Evolutionary conservation across 2,888 invertebrate genomes (phyloP).

Genomic region (Drosophila ustulata): DNA sequence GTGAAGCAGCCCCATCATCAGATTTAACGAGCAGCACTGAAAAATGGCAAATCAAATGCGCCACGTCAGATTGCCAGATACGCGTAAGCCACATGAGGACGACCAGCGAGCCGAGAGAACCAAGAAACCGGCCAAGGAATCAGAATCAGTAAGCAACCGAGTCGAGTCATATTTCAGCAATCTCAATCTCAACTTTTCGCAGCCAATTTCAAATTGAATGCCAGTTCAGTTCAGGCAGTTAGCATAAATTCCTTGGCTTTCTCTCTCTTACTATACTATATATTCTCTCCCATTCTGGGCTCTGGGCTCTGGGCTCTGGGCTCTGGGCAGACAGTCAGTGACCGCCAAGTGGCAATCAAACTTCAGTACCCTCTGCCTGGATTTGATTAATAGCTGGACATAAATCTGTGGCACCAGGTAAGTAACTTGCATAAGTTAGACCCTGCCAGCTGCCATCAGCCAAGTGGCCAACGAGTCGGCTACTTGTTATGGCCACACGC

Average conservation of each 20-base stretch:
- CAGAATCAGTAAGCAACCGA: neutral
- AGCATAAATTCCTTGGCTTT: slow-evolving; percentile 56
- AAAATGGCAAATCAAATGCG: slow-evolving; percentile 46
- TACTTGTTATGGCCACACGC: slow-evolving; percentile 57
- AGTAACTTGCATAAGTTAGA: slow-evolving; percentile 72
- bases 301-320: neutral
- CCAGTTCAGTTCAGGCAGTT: slow-evolving; percentile 55
- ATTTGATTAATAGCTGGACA: slow-evolving; percentile 70
- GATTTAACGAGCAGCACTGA: slow-evolving; percentile 34
- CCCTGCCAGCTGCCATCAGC: slow-evolving; percentile 22
- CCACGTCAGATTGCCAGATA: slow-evolving; percentile 21
- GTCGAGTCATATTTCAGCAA: slow-evolving; percentile 60
- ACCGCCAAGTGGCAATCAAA: slow-evolving; percentile 62
- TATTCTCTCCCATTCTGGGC: neutral
- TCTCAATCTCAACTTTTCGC: slow-evolving; percentile 72
- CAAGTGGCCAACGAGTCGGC: slow-evolving; percentile 45
- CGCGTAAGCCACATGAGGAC: slow-evolving; percentile 12
- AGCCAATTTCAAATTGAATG: slow-evolving; percentile 76
- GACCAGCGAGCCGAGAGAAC: neutral
- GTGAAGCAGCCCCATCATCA: neutral
- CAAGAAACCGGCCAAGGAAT: neutral
- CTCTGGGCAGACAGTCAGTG: slow-evolving; percentile 1
- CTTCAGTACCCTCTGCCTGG: slow-evolving; percentile 35
- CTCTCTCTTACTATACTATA: neutral
- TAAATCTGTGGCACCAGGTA: slow-evolving; percentile 70